Percentiles rank a stretch among this genome's conserved stretches.
Conservation (phyloP, 2,797 vertebrate species). For the Aselliscus stoliczkanus region DNA sequence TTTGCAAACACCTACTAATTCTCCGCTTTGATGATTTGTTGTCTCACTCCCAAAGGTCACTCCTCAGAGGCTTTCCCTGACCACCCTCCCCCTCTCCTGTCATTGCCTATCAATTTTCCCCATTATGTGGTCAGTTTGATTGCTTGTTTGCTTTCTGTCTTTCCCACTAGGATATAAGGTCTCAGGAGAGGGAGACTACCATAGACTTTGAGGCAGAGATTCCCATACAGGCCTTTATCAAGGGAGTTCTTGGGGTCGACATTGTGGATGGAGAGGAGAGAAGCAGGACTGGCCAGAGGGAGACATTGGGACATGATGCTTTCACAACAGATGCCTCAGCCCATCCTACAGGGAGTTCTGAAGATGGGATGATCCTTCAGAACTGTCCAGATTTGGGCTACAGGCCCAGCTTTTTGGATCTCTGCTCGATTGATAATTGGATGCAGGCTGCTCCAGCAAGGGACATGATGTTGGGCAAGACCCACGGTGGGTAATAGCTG, state of each 20-base stretch:
- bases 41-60: background rate
- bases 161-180: background rate
- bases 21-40: background rate
- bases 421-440: background rate
- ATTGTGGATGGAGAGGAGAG: background rate
- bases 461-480: background rate
- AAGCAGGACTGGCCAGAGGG: background rate
- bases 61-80: background rate
- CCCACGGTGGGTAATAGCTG: too few relatives aligned
- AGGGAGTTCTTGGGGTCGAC: background rate
- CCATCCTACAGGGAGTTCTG: background rate
- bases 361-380: background rate
- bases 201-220: background rate
- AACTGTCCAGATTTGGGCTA: background rate
- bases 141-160: background rate
- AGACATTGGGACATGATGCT: fast-evolving
- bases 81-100: too few relatives aligned
- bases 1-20: background rate
- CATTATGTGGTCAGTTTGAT: background rate
- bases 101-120: background rate
- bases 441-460: background rate
- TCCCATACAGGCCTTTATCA: background rate
- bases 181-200: background rate
- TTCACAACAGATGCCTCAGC: background rate
- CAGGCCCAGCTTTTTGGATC: background rate